These are phyloP conservation scores for Drosophila mayaguana DNA, from an alignment of 2,888 invertebrate genomes.

Conservation along the genomic window DNA sequence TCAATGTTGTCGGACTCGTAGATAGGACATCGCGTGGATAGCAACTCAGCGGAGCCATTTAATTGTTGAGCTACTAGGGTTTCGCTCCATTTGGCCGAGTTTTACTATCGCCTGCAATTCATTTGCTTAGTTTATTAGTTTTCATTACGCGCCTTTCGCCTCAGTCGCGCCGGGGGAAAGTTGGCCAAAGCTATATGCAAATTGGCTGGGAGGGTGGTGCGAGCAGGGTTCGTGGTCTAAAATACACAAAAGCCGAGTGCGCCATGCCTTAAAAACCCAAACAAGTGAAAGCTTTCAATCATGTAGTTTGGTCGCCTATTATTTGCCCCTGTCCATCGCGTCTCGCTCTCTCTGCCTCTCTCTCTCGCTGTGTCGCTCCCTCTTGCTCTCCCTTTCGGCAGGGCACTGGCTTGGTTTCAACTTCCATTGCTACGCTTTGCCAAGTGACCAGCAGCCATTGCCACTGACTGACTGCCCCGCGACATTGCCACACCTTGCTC, in stretches of 20 bases:
- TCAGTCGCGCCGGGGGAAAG: constrained; percentile 2
- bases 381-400: constrained; percentile 1
- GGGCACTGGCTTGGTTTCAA: constrained; percentile 27
- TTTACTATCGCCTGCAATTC: constrained; percentile 29
- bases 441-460: constrained; percentile 67
- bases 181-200: constrained; percentile 39
- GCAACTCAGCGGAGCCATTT: constrained; percentile 1
- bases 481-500: constrained; percentile 73
- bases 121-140: constrained; percentile 58
- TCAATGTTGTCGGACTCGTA: background rate
- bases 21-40: background rate
- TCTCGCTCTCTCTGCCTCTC: background rate
- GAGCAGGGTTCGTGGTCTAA: background rate
- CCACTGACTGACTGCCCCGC: constrained; percentile 15
- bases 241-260: constrained; percentile 17
- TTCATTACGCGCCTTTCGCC: constrained; percentile 45
- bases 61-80: constrained; percentile 10
- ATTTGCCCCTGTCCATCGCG: constrained; percentile 12
- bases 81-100: constrained; percentile 1
- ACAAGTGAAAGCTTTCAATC: constrained; percentile 78
- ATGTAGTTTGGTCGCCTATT: constrained; percentile 57
- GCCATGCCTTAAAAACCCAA: constrained; percentile 65
- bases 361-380: background rate
- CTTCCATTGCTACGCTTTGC: constrained; percentile 27
- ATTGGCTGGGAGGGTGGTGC: constrained; percentile 22